phyloP scores from a whole-genome alignment of 2,888 invertebrate genomes.

The Tricholauxania praeusta region DNA sequence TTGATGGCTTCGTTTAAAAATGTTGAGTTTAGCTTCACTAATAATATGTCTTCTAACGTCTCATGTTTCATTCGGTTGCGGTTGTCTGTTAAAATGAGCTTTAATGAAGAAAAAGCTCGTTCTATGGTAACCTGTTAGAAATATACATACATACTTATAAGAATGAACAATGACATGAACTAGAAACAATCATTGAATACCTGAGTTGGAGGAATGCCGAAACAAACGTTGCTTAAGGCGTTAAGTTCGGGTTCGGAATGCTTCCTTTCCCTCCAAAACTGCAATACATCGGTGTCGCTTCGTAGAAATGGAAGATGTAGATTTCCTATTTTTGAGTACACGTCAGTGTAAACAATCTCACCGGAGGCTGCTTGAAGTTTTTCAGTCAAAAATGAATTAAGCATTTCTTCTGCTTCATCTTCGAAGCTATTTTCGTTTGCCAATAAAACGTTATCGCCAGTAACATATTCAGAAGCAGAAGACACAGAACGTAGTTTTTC shows the following conservation, averaged over 20 bases:
- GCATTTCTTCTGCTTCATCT: constrained; percentile 15
- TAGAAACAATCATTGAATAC: constrained; percentile 3
- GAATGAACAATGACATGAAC: background rate
- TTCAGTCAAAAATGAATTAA: constrained; percentile 5
- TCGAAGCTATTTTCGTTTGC: background rate
- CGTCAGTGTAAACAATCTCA: background rate
- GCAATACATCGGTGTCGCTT: background rate
- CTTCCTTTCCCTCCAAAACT: constrained; percentile 37
- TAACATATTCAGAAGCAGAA: background rate
- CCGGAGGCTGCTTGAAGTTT: background rate
- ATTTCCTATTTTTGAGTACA: constrained; percentile 27
- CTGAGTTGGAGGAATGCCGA: constrained; percentile 34
- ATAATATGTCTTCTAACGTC: background rate
- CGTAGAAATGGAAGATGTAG: constrained; percentile 20
- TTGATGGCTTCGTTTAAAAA: background rate
- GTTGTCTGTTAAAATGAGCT: background rate
- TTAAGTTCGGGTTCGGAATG: constrained; percentile 34
- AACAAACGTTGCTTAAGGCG: constrained; percentile 31
- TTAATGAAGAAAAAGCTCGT: constrained; percentile 5
- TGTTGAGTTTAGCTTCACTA: background rate
- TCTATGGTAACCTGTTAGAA: background rate
- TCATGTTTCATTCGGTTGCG: background rate
- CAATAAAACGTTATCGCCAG: background rate
- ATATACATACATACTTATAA: background rate
- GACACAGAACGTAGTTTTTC: background rate